Evolutionary conservation across 2,113 vertebrate genomes (phyloP), one percentile per base, ranked within the genome.

Genomic region (Zingel zingel): DNA sequence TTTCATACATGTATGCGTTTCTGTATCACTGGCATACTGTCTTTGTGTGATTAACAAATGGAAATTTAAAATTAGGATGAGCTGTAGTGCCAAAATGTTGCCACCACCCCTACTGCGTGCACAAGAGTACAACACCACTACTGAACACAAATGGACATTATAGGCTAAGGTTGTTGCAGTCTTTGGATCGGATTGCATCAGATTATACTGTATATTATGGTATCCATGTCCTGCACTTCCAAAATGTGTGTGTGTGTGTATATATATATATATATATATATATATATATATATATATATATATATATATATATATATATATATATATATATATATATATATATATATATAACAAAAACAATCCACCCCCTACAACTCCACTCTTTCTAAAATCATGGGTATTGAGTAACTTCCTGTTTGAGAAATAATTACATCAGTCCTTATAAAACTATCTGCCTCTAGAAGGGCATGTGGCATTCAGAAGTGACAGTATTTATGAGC

Each of bases 391-490:
- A 67, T 58, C 11, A 6, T 45, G 2, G 21, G 0, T 48, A 43
- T 85, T 68, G 50, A 51, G 59, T 4, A 79, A 74, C 79, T 77
- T 82, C 79, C 79, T 4, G 10, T 63, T 73, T 71, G 12, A 64
- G 72, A 50, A 56, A 23, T 12, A 27, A 61, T 21, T 10, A 50
- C 51, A 2, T 1, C 63, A 57, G 0, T 69, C 57, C 7, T 58
- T 23, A 73, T 50, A 39, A 25, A 43, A 70, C 53, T 0, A 2
- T 12, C 47, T 64, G 16, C 30, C 23, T 47, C 3, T 23, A 25
- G 4, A 53, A 54, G 16, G 8, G 2, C 33, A 25, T 30, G 3
- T 23, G 6, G 8, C 11, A 30, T 2, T 19, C 5, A 45, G 27
- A 66, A 8, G 15, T 47, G 61, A 18, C 0, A 3, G n/a, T 10